A percentile compares a stretch with the other conserved stretches of the same genome.
phyloP scores from a whole-genome alignment of 2,888 invertebrate genomes.

The Tethea ocularis region DNA sequence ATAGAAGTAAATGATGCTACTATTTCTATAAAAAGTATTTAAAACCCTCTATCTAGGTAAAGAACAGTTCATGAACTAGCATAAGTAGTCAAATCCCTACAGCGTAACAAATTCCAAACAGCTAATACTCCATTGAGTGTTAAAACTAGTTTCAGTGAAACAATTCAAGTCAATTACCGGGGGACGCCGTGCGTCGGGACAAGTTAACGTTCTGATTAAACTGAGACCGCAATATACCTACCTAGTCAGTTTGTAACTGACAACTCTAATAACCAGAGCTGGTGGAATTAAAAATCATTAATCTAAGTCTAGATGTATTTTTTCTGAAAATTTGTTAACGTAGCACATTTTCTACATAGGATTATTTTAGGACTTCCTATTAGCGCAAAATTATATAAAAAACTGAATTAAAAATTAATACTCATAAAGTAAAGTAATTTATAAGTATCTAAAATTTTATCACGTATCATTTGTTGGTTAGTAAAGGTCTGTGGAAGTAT shows the following conservation, averaged over 20 bases:
- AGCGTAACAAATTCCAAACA: constrained; percentile 34
- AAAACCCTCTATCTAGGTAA: neutral
- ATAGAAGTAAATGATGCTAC: no score
- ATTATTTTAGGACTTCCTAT: no score
- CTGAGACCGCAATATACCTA: constrained; percentile 50
- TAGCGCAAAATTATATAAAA: no score
- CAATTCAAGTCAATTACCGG: constrained; percentile 45
- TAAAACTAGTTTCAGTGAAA: constrained; percentile 47
- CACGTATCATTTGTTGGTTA: no score
- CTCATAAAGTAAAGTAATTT: no score
- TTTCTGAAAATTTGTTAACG: neutral
- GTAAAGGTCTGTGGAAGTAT: neutral
- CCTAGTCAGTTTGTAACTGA: constrained; percentile 48
- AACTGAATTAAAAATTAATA: no score
- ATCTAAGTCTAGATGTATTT: no score
- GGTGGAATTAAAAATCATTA: constrained; percentile 16
- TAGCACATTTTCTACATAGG: no score
- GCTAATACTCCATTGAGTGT: constrained; percentile 39
- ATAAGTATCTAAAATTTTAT: no score
- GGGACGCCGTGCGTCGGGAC: constrained; percentile 49
- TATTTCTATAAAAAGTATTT: no score
- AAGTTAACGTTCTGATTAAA: constrained; percentile 67
- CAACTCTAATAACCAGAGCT: constrained; percentile 29
- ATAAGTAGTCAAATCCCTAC: constrained; percentile 9
- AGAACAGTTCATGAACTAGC: neutral